Conservation (phyloP, 2,797 vertebrate species). For the Coregonus suidteri region DNA sequence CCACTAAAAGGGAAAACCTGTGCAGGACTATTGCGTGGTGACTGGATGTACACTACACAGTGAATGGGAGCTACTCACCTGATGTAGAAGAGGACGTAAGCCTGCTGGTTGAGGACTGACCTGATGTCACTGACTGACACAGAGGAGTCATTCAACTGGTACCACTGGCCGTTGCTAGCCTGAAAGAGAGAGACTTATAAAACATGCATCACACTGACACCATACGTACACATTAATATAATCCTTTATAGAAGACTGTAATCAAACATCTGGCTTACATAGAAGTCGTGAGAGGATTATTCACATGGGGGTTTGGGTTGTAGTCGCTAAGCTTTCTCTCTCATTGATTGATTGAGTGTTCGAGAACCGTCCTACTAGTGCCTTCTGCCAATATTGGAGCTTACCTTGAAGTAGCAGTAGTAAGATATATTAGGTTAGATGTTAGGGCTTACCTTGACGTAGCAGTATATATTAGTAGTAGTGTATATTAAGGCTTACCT, state of each 20-base stretch:
- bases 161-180: conserved; percentile 96
- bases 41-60: too few species aligned
- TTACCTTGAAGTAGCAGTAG: background rate
- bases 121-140: conserved; percentile 89
- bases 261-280: background rate
- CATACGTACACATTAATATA: background rate
- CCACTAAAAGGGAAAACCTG: background rate
- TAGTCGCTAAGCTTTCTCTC: too few species aligned
- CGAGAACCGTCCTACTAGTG: too few species aligned
- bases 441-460: too few species aligned
- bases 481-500: too few species aligned
- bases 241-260: background rate
- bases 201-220: conserved; percentile 12
- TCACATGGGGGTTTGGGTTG: too few species aligned
- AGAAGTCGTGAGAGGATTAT: too few species aligned
- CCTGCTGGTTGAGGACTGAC: conserved; percentile 94
- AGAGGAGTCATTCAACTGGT: conserved; percentile 94
- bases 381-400: too few species aligned
- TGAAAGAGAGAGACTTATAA: conserved; percentile 59
- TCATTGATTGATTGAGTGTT: too few species aligned
- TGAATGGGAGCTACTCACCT: conserved; percentile 74
- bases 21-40: background rate
- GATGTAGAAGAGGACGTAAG: conserved; percentile 96
- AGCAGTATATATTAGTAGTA: too few species aligned
- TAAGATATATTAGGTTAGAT: background rate